A percentile compares a stretch with the other conserved stretches of the same genome.
Conservation (phyloP, 2,888 invertebrate genomes). For the Ophioninae sp. region DNA sequence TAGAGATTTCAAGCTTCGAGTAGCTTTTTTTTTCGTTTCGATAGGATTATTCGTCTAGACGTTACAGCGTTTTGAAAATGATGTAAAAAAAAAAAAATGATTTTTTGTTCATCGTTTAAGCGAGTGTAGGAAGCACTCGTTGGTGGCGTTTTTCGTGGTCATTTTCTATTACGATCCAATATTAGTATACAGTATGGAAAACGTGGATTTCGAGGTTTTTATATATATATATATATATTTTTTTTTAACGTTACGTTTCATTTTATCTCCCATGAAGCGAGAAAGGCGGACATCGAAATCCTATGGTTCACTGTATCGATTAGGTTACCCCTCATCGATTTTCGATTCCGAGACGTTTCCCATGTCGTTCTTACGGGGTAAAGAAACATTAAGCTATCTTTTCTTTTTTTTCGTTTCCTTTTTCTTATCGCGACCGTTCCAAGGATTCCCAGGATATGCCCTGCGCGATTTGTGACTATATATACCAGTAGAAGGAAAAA, state of each 20-base stretch:
- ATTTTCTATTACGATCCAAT: conserved; percentile 3
- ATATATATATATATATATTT: conserved; percentile 30
- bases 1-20: too few species aligned
- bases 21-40: too few species aligned
- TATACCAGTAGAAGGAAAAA: conserved; percentile 42
- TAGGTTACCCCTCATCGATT: conserved; percentile 32
- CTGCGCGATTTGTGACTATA: conserved; percentile 35
- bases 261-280: conserved; percentile 48
- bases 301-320: conserved; percentile 47
- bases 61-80: too few species aligned
- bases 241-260: conserved; percentile 44
- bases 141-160: not conserved
- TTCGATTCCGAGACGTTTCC: conserved; percentile 17
- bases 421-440: conserved; percentile 50
- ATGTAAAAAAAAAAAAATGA: too few species aligned
- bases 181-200: conserved; percentile 1
- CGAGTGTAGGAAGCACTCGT: not conserved
- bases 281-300: conserved; percentile 51
- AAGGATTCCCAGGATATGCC: conserved; percentile 50
- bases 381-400: conserved; percentile 55
- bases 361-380: conserved; percentile 47
- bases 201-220: conserved; percentile 17
- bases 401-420: conserved; percentile 31
- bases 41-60: too few species aligned
- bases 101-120: too few species aligned